Evolutionary conservation across 2,113 vertebrate species (phyloP).

Genomic region (Mustela nigripes): DNA sequence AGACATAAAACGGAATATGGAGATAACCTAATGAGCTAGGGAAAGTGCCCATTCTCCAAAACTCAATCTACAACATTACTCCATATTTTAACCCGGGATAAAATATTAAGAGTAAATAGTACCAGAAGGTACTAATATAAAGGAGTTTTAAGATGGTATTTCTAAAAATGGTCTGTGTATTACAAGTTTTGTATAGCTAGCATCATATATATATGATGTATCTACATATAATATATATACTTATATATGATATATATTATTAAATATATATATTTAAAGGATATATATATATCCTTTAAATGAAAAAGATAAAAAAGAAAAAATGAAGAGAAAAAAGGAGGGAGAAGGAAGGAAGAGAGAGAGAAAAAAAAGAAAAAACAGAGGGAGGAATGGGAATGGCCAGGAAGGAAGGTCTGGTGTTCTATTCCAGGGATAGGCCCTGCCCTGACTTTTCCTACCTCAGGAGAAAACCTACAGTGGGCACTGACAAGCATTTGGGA

Average conservation of each 20-base stretch:
- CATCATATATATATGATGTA: not conserved
- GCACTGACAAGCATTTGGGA: not conserved
- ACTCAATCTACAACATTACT: not conserved
- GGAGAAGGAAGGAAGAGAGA: not conserved
- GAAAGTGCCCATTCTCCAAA: not conserved
- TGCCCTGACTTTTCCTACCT: not conserved
- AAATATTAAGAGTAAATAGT: constrained; percentile 17
- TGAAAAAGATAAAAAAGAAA: not conserved
- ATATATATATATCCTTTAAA: not conserved
- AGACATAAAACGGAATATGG: not conserved
- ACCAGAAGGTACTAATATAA: not conserved
- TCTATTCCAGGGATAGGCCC: not conserved
- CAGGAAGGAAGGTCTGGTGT: not conserved
- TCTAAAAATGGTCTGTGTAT: constrained; percentile 18
- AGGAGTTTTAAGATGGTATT: not conserved
- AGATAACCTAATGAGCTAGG: not conserved
- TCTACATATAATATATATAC: too few species aligned
- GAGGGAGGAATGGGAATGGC: not conserved
- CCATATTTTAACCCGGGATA: not conserved
- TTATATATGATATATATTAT: too few species aligned
- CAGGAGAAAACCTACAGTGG: not conserved
- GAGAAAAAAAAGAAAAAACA: not conserved
- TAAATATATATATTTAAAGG: too few species aligned
- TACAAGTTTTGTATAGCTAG: constrained; percentile 30
- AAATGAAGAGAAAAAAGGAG: not conserved